Evolutionary conservation across 2,797 vertebrate genomes (phyloP), one percentile per base, ranked within the genome.

Genomic region (Dicrostonyx torquatus): DNA sequence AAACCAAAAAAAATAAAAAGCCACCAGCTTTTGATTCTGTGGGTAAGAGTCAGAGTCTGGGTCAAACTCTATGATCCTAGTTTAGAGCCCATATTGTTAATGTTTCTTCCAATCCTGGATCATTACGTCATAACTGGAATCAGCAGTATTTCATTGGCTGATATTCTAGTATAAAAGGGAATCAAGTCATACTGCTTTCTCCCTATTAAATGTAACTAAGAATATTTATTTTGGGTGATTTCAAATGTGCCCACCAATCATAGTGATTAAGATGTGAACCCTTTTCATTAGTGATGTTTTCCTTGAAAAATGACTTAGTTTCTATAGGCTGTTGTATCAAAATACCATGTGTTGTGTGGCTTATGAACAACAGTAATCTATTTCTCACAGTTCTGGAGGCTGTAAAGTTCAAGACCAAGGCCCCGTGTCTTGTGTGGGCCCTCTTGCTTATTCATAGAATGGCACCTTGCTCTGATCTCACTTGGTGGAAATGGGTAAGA

Each of bases 91-190:
- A 7, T 64, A 2, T 58, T 93, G 43, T 92, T 93, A 48, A 72
- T 40, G 29, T 84, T 83, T 24, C 50, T 91, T 76, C 53, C 79
- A 70, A 91, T 14, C 24, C n/a, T 64, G 13, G 78, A 7, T 87
- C 11, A 37, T 84, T 75, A 37, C 72, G n/a, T 85, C 31, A 11
- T n/a, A 84, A 75, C 48, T 70, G 37, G 45, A 87, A 58, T 78
- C 85, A 84, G 45, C 55, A 26, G 2, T 94, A 84, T 85, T 92
- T 90, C 76, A 72, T 66, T 58, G 91, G 18, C 37, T 87, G 58
- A 95, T 68, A 93, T 90, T 91, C n/a, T 17, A 91, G 31, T 83
- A 14, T 75, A 86, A 68, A 89, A 68, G 55, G 77, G 18, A 15
- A 60, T 87, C 8, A 18, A 37, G 48, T 82, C 29, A 9, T 78